Evolutionary conservation across 2,888 invertebrate genomes (phyloP), one percentile per base, ranked within the genome.

Genomic region (Troides oblongomaculatus): DNA sequence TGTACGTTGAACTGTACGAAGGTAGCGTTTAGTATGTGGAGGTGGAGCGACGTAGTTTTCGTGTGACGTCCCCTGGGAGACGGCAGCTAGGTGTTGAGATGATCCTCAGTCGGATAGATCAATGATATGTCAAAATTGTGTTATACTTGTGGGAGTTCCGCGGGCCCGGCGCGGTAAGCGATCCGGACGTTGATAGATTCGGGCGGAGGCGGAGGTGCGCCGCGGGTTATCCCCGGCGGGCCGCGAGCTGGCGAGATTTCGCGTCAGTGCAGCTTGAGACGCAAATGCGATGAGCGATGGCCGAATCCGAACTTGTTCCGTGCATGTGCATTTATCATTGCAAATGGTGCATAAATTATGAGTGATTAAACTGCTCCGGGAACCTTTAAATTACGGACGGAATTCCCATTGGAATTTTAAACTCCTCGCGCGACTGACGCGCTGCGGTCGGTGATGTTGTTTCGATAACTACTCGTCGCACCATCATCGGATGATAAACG

Each of bases 71-170:
- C 84, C 84, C 68, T 72, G 77, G 78, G 88, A 84, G 82, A 79
- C 79, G 76, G 79, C 67, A 81, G 81, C 82, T 83, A 87, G 89
- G 89, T 88, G 89, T 87, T 85, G 88, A 89, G 83, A 82, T 88
- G 86, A 87, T 86, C 81, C 82, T 82, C 81, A 82, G 77, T 84
- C 78, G 85, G 85, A 87, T 88, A 89, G 85, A 90, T 90, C 91
- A 90, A 90, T 90, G 89, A 86, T 88, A 88, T 85, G 90, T 92
- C 92, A 92, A 88, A 92, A 90, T 83, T 83, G 84, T 83, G 87
- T 89, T 87, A 85, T 86, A 85, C 89, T 86, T 87, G 84, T 85
- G 89, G 90, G 90, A 90, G 85, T 88, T 84, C 83, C 84, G 84
- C 83, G 80, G 82, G 81, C 79, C 80, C 62, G 69, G 81, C 84